Base-by-base conservation (phyloP, 1,140 invertebrate species). In the Neodiprion lecontei region DNA sequence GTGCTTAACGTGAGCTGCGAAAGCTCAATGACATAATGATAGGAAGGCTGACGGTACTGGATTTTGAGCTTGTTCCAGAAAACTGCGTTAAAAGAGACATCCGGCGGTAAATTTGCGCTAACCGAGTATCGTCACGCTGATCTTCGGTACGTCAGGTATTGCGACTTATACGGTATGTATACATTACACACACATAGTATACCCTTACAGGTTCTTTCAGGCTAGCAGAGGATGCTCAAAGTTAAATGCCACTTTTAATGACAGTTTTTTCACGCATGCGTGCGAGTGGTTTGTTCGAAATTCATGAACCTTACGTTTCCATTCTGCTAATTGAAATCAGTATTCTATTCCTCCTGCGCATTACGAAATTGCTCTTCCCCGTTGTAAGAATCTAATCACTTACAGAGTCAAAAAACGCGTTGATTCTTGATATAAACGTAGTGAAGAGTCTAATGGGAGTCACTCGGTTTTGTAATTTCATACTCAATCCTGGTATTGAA, bases 91-190 rank as follows among this genome's bases (percentile, higher is more conserved):
- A 69, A 76, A 77, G 75, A 80, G 80, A 87, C 78, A 84, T 87
- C 86, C 86, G 86, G 84, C 78, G 83, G 81, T 82, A 83, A 86
- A 84, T 84, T 85, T 77, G 78, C 77, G 72, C 77, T 85, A 85
- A 86, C 78, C 73, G 79, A 74, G 70, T 40, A 40, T 40, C 53
- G 53, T 61, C 79, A 75, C 77, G 72, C 83, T 84, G 67, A 69
- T 69, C 67, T 11, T 69, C 8, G 0, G 14, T 69, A 12, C 0
- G 11, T 69, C n/a, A 69, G 40, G 4, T 21, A 12, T 23, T 69
- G 8, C 40, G 12, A 7, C 12, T 21, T 61, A 61, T 61, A 61
- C n/a, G 10, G 53, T 61, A 61, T n/a, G 53, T n/a, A n/a, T 21
- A 61, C 53, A 61, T 11, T 61, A 11, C n/a, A 61, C n/a, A 61